A percentile compares a stretch with the other conserved stretches of the same genome.
Conservation (phyloP, 2,888 invertebrate genomes). For the Sisyra terminalis region DNA sequence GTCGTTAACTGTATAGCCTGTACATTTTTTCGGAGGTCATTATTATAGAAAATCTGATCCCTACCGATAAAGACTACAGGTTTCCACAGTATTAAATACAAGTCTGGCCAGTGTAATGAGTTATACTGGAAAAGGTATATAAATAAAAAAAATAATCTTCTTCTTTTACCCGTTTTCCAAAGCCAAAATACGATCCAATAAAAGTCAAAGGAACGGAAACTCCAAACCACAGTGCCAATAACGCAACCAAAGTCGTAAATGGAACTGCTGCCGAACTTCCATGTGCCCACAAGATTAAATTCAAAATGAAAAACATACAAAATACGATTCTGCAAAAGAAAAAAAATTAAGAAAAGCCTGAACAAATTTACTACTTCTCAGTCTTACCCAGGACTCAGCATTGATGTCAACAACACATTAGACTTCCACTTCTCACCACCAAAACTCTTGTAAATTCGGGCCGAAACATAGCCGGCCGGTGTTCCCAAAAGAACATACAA, state of each 20-base stretch:
- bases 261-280: slow-evolving; percentile 94
- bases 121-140: not conserved
- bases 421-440: slow-evolving; percentile 98
- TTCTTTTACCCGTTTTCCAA: slow-evolving; percentile 87
- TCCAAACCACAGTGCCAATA: slow-evolving; percentile 92
- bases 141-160: slow-evolving; percentile 16
- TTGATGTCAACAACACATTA: slow-evolving; percentile 89
- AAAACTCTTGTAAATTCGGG: slow-evolving; percentile 95
- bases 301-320: slow-evolving; percentile 92
- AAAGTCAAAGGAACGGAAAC: slow-evolving; percentile 98
- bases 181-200: slow-evolving; percentile 96
- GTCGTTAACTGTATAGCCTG: no score
- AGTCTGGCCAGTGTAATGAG: no score
- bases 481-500: slow-evolving; percentile 94
- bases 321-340: slow-evolving; percentile 66
- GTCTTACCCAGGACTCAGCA: slow-evolving; percentile 87
- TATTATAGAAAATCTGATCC: no score
- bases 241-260: slow-evolving; percentile 86
- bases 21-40: no score
- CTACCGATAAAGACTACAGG: no score
- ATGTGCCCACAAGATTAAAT: slow-evolving; percentile 89
- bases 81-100: no score
- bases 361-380: slow-evolving; percentile 2
- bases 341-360: slow-evolving; percentile 5
- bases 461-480: slow-evolving; percentile 92